Conservation (phyloP, 2,797 vertebrate genomes). For the Euphonia xanthogaster region DNA sequence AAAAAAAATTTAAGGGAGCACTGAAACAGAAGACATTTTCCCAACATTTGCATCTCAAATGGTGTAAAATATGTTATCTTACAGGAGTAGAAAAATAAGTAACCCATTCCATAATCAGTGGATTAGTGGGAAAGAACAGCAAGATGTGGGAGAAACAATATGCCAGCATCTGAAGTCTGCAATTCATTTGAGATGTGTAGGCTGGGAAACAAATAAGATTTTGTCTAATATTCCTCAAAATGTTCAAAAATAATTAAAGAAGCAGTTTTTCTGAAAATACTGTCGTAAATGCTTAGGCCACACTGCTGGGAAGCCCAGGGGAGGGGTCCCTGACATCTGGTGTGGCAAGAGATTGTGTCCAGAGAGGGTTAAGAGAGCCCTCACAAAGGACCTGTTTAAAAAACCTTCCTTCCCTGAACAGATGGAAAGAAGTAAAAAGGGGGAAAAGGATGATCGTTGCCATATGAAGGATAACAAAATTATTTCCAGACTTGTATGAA, state of each 20-base stretch:
- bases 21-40: background rate
- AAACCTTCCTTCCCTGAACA: background rate
- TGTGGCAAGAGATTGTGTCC: background rate
- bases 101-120: background rate
- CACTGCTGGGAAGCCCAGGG: fast-evolving
- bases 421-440: background rate
- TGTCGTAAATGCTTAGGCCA: fast-evolving
- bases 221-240: background rate
- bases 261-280: background rate
- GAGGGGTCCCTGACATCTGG: fast-evolving
- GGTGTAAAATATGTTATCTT: background rate
- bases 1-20: background rate
- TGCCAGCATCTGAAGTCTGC: background rate
- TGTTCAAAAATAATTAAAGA: background rate
- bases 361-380: background rate
- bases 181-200: background rate
- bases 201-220: background rate
- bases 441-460: fast-evolving
- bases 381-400: background rate
- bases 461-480: background rate
- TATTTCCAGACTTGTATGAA: background rate
- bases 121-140: background rate
- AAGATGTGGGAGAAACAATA: background rate
- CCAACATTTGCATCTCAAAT: background rate
- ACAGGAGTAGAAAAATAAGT: background rate